Percentiles rank a stretch among this genome's conserved stretches.
phyloP scores from a whole-genome alignment of 2,113 vertebrate genomes.

The Odocoileus virginianus region DNA sequence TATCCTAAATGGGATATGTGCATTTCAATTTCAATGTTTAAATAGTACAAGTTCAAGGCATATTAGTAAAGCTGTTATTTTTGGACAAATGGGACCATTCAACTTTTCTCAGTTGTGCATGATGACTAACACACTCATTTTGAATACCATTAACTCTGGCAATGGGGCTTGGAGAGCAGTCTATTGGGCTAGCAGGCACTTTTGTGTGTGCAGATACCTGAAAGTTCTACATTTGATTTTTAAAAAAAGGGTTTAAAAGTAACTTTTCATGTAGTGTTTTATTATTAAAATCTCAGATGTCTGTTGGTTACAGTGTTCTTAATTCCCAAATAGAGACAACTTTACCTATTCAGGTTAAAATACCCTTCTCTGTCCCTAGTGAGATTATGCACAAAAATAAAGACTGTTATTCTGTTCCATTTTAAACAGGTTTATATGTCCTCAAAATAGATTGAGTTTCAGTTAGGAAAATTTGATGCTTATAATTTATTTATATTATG shows the following conservation, averaged over 20 bases:
- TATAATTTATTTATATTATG: conserved; percentile 34
- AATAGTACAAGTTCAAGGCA: neutral
- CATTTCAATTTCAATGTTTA: neutral
- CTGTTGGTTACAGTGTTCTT: neutral
- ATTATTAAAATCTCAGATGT: neutral
- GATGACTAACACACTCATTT: neutral
- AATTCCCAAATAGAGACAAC: neutral
- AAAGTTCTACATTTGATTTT: neutral
- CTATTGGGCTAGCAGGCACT: neutral
- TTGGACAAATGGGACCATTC: neutral
- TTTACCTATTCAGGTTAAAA: neutral
- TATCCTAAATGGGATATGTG: neutral
- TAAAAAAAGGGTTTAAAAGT: neutral
- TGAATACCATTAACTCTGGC: neutral
- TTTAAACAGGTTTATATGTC: neutral
- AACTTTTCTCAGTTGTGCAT: neutral
- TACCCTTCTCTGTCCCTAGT: neutral
- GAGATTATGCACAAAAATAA: neutral
- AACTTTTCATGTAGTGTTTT: neutral
- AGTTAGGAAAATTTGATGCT: neutral
- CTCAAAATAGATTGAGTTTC: conserved; percentile 4
- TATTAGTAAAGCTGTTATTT: neutral
- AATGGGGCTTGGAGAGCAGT: neutral
- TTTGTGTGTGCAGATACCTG: neutral
- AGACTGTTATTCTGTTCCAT: neutral